A percentile compares a stretch with the other conserved stretches of the same genome.
Evolutionary conservation across 2,113 vertebrate species (phyloP).

Genomic region (Stegastes partitus): DNA sequence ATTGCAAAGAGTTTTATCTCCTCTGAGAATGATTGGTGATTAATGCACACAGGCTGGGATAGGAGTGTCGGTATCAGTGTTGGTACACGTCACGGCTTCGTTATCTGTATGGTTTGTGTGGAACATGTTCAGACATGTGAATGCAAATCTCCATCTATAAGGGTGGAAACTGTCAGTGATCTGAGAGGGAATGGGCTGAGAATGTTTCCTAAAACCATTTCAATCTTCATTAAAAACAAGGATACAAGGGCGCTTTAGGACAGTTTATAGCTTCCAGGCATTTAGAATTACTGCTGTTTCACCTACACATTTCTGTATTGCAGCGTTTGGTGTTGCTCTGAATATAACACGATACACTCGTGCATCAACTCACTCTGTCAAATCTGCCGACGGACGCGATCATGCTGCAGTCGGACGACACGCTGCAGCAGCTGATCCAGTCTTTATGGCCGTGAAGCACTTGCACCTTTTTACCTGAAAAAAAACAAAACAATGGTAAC

Average conservation of each 20-base stretch:
- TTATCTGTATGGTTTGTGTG: too few species aligned
- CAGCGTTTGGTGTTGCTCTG: neutral
- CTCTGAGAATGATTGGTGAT: too few species aligned
- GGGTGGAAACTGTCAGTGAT: too few species aligned
- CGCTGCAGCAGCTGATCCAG: constrained; percentile 95
- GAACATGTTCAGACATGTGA: too few species aligned
- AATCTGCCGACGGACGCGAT: constrained; percentile 93
- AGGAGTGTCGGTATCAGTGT: too few species aligned
- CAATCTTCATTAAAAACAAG: neutral
- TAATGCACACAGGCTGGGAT: too few species aligned
- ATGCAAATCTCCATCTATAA: too few species aligned
- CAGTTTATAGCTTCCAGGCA: neutral
- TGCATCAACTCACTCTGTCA: constrained; percentile 89
- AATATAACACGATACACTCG: neutral
- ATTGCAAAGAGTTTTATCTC: too few species aligned
- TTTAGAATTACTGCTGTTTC: too few species aligned
- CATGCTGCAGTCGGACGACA: constrained; percentile 96
- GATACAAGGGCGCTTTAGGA: neutral
- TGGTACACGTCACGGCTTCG: too few species aligned
- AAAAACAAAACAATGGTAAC: neutral
- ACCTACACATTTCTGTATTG: too few species aligned
- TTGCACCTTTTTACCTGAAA: constrained; percentile 90
- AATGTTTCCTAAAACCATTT: neutral
- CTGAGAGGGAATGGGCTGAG: too few species aligned
- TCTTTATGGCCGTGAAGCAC: constrained; percentile 91